These are phyloP conservation scores for Cryptomyrus ogoouensis DNA, from an alignment of 2,113 vertebrate species.

Conservation along the genomic window DNA sequence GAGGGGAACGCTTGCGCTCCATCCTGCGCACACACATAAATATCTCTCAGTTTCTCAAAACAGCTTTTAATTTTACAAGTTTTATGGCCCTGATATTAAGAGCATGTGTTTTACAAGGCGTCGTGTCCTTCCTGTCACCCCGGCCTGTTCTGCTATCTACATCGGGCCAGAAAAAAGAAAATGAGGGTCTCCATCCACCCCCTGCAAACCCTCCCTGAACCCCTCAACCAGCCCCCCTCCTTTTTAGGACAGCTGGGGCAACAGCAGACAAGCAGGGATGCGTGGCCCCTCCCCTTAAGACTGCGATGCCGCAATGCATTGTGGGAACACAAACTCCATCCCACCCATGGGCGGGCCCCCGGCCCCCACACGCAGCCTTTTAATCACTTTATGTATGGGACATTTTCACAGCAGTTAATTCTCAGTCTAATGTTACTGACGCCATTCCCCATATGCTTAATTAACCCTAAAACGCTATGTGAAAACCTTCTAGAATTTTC, in stretches of 20 bases:
- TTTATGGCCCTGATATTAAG: slow-evolving; percentile 95
- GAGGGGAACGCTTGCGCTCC: slow-evolving; percentile 70
- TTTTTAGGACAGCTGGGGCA: slow-evolving; percentile 20
- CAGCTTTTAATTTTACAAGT: slow-evolving; percentile 96
- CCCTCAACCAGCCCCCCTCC: not conserved
- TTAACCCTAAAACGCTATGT: slow-evolving; percentile 23
- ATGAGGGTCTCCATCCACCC: slow-evolving; percentile 19
- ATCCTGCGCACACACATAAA: slow-evolving; percentile 84
- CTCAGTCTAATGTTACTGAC: not conserved
- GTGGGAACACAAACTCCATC: slow-evolving; percentile 9
- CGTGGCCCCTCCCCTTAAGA: slow-evolving; percentile 28
- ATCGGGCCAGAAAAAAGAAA: slow-evolving; percentile 38
- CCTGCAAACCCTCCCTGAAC: not conserved
- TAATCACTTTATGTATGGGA: not conserved
- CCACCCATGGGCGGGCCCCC: not conserved
- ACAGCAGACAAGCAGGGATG: not conserved
- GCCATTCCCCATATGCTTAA: not conserved
- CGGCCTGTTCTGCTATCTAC: slow-evolving; percentile 63
- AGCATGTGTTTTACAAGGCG: slow-evolving; percentile 97
- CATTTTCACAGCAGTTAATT: slow-evolving; percentile 1
- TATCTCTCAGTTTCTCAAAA: slow-evolving; percentile 93
- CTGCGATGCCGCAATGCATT: not conserved
- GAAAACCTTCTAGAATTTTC: not conserved
- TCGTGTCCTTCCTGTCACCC: slow-evolving; percentile 87
- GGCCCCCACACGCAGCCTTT: not conserved